A percentile compares a stretch with the other conserved stretches of the same genome.
phyloP scores from a whole-genome alignment of 2,113 vertebrate species.

The Pomatostomus ruficeps region DNA sequence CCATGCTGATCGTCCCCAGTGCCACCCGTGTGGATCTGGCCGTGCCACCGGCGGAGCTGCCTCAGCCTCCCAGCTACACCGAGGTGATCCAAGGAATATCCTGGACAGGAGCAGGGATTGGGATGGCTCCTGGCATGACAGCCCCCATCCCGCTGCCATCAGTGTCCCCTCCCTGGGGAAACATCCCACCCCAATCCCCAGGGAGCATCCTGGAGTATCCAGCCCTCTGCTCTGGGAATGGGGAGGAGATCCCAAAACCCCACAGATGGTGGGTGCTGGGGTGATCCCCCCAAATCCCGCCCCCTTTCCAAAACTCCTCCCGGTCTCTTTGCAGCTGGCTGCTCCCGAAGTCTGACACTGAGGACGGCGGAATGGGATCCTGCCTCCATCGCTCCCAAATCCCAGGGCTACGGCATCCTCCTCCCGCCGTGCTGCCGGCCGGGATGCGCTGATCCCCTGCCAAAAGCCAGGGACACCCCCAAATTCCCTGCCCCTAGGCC shows the following conservation, averaged over 20 bases:
- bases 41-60: not conserved
- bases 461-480: not conserved
- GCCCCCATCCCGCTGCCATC: not conserved
- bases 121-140: not conserved
- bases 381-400: not conserved
- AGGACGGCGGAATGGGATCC: not conserved
- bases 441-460: not conserved
- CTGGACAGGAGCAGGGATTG: not conserved
- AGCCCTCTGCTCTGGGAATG: not conserved
- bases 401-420: not conserved
- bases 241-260: not conserved
- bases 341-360: not conserved
- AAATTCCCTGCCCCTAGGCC: not conserved
- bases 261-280: fast-evolving
- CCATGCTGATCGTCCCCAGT: constrained; percentile 48
- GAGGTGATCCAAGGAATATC: not conserved
- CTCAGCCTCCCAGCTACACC: constrained; percentile 29
- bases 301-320: not conserved
- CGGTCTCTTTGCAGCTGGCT: not conserved
- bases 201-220: not conserved
- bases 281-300: not conserved
- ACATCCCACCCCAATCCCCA: not conserved
- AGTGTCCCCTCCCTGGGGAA: not conserved
- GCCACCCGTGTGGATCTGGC: not conserved
- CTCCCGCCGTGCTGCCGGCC: fast-evolving